Conservation (phyloP, 2,113 vertebrate species). For the Salminus brasiliensis region DNA sequence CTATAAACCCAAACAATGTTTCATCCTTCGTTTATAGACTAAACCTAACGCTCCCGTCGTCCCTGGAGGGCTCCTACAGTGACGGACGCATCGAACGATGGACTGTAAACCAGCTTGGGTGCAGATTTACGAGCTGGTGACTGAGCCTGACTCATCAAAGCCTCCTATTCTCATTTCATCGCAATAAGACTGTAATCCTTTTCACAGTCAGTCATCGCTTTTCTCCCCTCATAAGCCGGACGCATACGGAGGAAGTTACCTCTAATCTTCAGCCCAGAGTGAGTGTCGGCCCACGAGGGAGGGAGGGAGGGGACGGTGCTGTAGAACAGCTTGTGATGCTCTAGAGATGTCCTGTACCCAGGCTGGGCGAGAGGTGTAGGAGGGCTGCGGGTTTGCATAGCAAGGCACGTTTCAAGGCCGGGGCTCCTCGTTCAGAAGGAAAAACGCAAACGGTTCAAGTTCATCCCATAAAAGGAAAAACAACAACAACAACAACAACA, state of each 20-base stretch:
- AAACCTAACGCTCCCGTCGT: no score
- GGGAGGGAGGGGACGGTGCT: no score
- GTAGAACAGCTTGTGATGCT: no score
- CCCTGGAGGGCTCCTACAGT: no score
- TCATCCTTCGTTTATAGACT: not conserved
- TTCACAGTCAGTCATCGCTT: slow-evolving; percentile 44
- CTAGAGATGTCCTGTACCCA: no score
- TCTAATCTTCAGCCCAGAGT: not conserved
- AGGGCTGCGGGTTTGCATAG: not conserved
- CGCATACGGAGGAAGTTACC: no score
- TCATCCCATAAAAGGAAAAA: not conserved
- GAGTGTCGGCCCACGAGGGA: no score
- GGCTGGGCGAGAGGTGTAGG: no score
- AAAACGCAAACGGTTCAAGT: not conserved
- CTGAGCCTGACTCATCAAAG: slow-evolving; percentile 30
- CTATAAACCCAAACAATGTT: not conserved
- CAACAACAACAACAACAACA: not conserved
- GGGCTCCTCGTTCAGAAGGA: no score
- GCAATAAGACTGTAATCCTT: slow-evolving; percentile 55
- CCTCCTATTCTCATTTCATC: slow-evolving; percentile 41
- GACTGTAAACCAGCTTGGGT: not conserved
- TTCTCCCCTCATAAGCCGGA: slow-evolving; percentile 45
- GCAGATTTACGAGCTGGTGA: not conserved
- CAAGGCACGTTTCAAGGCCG: not conserved
- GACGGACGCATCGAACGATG: not conserved